Evolutionary conservation across 2,113 vertebrate genomes (phyloP), one percentile per base, ranked within the genome.

Genomic region (Cephalopholis sonnerati): DNA sequence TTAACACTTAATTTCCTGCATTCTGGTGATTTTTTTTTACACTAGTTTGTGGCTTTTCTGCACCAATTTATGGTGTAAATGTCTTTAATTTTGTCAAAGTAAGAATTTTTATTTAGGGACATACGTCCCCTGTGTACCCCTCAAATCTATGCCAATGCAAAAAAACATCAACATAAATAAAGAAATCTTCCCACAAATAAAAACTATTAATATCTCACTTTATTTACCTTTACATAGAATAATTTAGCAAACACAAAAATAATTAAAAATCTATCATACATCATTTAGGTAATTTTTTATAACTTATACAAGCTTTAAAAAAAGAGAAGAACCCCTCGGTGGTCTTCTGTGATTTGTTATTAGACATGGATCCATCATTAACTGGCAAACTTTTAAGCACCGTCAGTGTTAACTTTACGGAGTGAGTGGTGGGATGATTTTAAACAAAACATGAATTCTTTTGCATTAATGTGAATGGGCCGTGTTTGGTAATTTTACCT

Each of bases 201-300:
- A 57, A 57, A 29, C 18, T 11, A 54, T 73, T 22, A 46, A 63
- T 87, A 78, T 62, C 63, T 82, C 17, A 86, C 66, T 90, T 89
- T 76, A 87, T 89, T 91, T 59, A 57, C 55, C 27, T 85, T 81
- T 50, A 74, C 68, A 76, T 50, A 80, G 6, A 83, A 92, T 91
- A 89, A 84, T 73, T 91, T 86, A 91, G 0, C 68, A 87, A 79
- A 55, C 59, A 87, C n/a, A 74, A 76, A 78, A 84, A 81, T 75
- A 18, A 77, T 68, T 66, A 54, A 70, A 76, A 89, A 77, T 58
- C 32, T 68, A 65, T 24, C 13, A 81, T 32, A 71, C 20, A 78
- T 64, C 3, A 73, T 74, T 51, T 76, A 41, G 3, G 4, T 29
- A 32, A 72, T 72, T 69, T 69, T 71, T 77, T 70, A 50, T n/a